Base-by-base conservation (phyloP, 37 sponge, comb jelly and placozoan genomes). In the Beroe forskalii region DNA sequence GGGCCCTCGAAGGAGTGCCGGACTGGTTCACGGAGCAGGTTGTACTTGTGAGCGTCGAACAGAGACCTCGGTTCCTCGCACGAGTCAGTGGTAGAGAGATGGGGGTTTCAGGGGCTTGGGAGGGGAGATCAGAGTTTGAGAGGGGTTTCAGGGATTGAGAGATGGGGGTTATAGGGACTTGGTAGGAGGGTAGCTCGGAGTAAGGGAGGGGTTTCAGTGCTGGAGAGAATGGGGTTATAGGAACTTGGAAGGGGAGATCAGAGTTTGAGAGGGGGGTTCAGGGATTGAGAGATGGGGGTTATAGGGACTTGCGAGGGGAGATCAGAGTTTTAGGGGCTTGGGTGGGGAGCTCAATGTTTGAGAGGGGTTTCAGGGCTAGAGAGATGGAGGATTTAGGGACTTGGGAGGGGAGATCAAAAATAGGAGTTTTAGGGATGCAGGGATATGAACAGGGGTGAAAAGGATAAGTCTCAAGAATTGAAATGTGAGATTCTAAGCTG, bases 31-130 rank as follows among this genome's bases (percentile, higher is more conserved):
- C 86, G 28, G 25, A 80, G 86, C 48, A 80, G 35, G 55, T 80
- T 80, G 86, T 80, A 80, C 55, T 80, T 80, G 86, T 80, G 86
- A 42, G 86, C 86, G 55, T 80, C 86, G 55, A 42, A 44, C 55
- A 80, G 55, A 44, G 86, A 80, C 86, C 86, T 32, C 24, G 86
- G 86, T 3, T 41, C 24, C 28, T 41, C 55, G 55, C 86, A 80
- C 48, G 44, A 41, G 20, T 80, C 86, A 6, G 86, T 42, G 0
- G 48, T 80, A 48, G n/a, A 43, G 24, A 27, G 25, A 23, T 64
- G 31, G 25, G 25, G 25, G 25, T 64, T 4, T 27, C 25, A 6
- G 31, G 4, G 66, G 25, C 14, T 4, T 27, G 17, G 4, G 66
- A 6, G 31, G 66, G 66, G 25, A 23, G 4, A 23, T 64, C 31